Conservation (phyloP, 2,888 invertebrate genomes). For the Linnaemya vulpina region DNA sequence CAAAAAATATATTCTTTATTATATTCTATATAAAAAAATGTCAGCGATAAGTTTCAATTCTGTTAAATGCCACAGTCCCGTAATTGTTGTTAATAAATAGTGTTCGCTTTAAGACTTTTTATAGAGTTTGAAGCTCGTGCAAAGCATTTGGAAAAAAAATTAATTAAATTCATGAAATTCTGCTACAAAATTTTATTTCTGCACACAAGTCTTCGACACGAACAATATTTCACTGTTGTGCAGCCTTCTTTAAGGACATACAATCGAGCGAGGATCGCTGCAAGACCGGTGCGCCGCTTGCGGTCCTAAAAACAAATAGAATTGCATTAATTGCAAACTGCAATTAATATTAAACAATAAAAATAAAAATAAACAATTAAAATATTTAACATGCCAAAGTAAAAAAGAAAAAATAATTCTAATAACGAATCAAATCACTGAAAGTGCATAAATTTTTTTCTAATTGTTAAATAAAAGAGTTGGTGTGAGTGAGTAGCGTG, state of each 20-base stretch:
- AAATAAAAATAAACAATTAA: background rate
- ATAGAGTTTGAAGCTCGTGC: background rate
- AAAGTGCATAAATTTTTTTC: background rate
- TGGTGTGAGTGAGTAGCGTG: conserved; percentile 25
- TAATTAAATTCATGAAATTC: too few relatives aligned
- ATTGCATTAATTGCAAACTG: background rate
- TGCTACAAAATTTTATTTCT: too few relatives aligned
- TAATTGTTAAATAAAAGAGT: background rate
- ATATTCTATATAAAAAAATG: background rate
- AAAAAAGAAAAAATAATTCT: conserved; percentile 10
- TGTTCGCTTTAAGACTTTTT: background rate
- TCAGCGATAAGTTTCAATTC: background rate
- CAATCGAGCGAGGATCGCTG: too few relatives aligned
- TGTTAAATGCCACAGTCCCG: background rate
- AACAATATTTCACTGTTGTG: too few relatives aligned
- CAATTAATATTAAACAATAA: background rate
- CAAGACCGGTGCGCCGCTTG: too few relatives aligned
- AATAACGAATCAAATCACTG: background rate
- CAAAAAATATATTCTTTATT: background rate
- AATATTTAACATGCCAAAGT: background rate
- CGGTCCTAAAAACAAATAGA: conserved; percentile 8
- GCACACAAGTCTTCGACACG: too few relatives aligned
- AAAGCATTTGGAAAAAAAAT: too few relatives aligned
- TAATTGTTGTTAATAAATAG: conserved; percentile 7
- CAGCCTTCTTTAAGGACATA: too few relatives aligned